Conservation (phyloP, 2,888 invertebrate genomes). For the Acanthoscelides obtectus region DNA sequence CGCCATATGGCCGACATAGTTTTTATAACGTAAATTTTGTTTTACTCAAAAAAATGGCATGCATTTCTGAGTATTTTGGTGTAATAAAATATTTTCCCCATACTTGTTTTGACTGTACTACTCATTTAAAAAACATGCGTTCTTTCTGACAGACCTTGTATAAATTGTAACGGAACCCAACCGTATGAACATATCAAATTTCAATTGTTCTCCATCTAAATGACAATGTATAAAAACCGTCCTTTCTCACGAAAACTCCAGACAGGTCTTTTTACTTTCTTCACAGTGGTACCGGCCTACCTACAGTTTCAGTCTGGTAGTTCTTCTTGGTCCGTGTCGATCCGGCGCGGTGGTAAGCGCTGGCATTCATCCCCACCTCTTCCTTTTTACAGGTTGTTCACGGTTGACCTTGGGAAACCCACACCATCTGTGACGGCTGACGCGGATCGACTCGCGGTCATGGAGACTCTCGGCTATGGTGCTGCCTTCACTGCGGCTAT, state of each 20-base stretch:
- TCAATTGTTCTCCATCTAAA: no score
- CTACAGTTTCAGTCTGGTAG: constrained; percentile 5
- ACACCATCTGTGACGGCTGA: constrained; percentile 31
- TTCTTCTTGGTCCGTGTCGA: constrained; percentile 14
- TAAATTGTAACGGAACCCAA: no score
- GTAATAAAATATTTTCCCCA: no score
- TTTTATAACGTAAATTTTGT: no score
- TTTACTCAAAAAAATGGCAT: no score
- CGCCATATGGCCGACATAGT: no score
- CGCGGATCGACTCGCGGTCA: neutral
- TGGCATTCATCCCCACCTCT: constrained; percentile 13
- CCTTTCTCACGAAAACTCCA: neutral
- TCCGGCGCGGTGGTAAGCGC: constrained; percentile 14
- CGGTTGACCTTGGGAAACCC: constrained; percentile 43
- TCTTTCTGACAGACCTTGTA: no score
- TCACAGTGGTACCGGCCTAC: constrained; percentile 2
- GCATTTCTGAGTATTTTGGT: no score
- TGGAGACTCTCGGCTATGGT: neutral
- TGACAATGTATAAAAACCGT: neutral
- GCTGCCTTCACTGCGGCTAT: neutral
- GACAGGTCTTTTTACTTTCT: neutral
- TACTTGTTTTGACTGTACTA: no score
- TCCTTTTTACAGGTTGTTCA: constrained; percentile 36
- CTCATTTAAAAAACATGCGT: no score
- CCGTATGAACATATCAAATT: no score